Percentiles rank a stretch among this genome's conserved stretches.
phyloP scores from a whole-genome alignment of 2,888 invertebrate species.

The Scaptomyza caliginosa region DNA sequence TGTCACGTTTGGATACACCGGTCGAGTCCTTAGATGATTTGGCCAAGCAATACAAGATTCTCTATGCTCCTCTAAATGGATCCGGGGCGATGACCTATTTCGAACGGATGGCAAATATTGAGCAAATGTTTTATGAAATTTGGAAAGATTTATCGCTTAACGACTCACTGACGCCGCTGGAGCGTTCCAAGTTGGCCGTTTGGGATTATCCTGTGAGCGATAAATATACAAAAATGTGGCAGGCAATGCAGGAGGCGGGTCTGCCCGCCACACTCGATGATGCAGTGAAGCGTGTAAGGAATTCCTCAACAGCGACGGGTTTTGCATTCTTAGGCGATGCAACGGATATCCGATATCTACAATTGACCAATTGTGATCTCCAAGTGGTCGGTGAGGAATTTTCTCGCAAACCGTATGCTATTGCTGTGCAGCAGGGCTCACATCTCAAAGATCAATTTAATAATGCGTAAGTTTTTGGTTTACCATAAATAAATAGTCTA shows the following conservation, averaged over 20 bases:
- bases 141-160: conserved; percentile 99
- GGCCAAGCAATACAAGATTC: conserved; percentile 97
- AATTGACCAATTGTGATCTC: conserved; percentile 87
- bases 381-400: conserved; percentile 98
- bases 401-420: conserved; percentile 97
- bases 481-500: background rate
- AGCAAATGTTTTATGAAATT: conserved; percentile 97
- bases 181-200: conserved; percentile 96
- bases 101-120: conserved; percentile 97
- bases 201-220: conserved; percentile 99
- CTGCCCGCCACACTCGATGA: conserved; percentile 92
- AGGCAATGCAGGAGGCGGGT: conserved; percentile 94
- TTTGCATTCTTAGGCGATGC: conserved; percentile 98
- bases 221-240: conserved; percentile 99
- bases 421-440: conserved; percentile 98
- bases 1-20: conserved; percentile 95
- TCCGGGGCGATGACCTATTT: conserved; percentile 97
- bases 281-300: conserved; percentile 90
- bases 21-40: conserved; percentile 97
- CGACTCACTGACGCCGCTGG: conserved; percentile 94
- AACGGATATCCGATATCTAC: conserved; percentile 90
- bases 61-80: conserved; percentile 95
- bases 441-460: conserved; percentile 97
- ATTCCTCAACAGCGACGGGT: conserved; percentile 90
- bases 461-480: conserved; percentile 90